phyloP scores from a whole-genome alignment of 2,888 invertebrate genomes.

The Abrostola tripartita region DNA sequence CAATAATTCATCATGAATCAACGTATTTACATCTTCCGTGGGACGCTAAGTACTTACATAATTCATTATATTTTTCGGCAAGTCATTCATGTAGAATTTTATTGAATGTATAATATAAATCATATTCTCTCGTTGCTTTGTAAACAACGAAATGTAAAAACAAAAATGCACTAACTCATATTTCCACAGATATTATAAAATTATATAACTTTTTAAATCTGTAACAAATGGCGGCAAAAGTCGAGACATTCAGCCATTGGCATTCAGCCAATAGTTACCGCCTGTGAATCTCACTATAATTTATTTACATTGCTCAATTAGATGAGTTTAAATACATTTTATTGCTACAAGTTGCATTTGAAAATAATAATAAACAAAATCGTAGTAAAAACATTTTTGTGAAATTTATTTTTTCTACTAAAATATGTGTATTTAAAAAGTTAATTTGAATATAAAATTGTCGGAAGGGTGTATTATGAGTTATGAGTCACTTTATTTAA shows the following conservation, averaged over 20 bases:
- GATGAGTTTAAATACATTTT: constrained; percentile 45
- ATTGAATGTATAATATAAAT: constrained; percentile 25
- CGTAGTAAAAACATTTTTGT: constrained; percentile 21
- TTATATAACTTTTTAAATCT: constrained; percentile 26
- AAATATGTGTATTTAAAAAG: constrained; percentile 18
- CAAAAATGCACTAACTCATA: constrained; percentile 7
- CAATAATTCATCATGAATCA: constrained; percentile 13
- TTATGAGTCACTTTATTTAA: constrained; percentile 1
- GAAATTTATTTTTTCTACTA: constrained; percentile 11
- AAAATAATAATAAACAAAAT: constrained; percentile 45
- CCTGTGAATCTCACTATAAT: constrained; percentile 42
- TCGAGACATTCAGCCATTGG: constrained; percentile 37
- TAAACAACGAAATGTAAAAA: constrained; percentile 12
- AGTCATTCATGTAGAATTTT: constrained; percentile 6
- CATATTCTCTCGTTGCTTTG: constrained; percentile 7
- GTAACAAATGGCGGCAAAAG: constrained; percentile 27
- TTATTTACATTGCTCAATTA: constrained; percentile 51
- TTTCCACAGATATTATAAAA: constrained; percentile 18
- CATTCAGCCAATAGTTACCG: constrained; percentile 34
- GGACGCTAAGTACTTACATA: constrained; percentile 8
- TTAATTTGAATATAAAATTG: constrained; percentile 4
- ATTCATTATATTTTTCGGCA: constrained; percentile 21
- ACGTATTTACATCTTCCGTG: not conserved
- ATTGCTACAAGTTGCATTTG: constrained; percentile 36
- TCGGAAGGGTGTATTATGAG: constrained; percentile 5